Percentiles rank a stretch among this genome's conserved stretches.
These are phyloP conservation scores for Cotesia congregata DNA, from an alignment of 2,888 invertebrate species.

Conservation along the genomic window DNA sequence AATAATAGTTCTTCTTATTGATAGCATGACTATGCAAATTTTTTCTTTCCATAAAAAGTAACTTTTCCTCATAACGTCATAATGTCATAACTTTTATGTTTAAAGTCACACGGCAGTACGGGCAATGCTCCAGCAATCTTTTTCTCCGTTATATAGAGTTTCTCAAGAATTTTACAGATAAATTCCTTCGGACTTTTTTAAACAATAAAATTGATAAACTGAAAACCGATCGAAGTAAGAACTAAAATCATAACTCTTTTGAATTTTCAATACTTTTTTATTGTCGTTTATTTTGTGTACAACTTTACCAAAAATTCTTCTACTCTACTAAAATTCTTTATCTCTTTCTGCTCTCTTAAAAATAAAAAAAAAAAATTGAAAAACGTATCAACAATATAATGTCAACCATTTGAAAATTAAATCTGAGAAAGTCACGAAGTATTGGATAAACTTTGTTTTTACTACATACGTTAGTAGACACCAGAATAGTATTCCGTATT, in stretches of 20 bases:
- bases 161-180: conserved; percentile 24
- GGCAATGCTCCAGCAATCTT: conserved; percentile 28
- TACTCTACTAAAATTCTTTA: background rate
- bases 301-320: conserved; percentile 6
- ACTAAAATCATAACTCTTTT: conserved; percentile 5
- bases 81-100: conserved; percentile 29
- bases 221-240: conserved; percentile 35
- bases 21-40: conserved; percentile 36
- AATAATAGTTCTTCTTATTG: conserved; percentile 6
- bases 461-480: conserved; percentile 33
- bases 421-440: conserved; percentile 38
- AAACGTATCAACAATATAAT: conserved; percentile 35
- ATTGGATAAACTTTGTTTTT: conserved; percentile 39
- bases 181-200: conserved; percentile 21
- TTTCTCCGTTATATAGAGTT: conserved; percentile 23
- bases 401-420: conserved; percentile 32
- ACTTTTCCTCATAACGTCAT: conserved; percentile 9
- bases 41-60: background rate
- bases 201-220: conserved; percentile 38
- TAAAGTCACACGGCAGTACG: conserved; percentile 23
- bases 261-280: conserved; percentile 18
- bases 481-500: conserved; percentile 28
- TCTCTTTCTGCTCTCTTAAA: background rate
- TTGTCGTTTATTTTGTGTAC: conserved; percentile 1
- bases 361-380: background rate